Conservation (phyloP, 2,888 invertebrate genomes). For the Teleogryllus oceanicus region DNA sequence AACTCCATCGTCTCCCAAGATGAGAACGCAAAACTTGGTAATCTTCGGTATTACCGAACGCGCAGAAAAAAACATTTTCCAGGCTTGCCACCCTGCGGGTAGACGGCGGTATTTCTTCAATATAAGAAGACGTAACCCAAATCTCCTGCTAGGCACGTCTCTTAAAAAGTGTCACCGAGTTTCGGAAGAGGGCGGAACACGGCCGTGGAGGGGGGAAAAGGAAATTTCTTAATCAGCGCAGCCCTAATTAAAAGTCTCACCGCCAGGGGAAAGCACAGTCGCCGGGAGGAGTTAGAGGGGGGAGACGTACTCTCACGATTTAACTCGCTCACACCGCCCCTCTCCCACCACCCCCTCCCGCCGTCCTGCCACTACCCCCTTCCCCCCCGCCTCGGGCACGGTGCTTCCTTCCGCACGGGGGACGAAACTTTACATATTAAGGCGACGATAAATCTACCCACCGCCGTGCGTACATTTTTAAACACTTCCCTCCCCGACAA, state of each 20-base stretch:
- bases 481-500: conserved; percentile 7
- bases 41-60: too few species aligned
- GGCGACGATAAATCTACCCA: not conserved
- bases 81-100: too few species aligned
- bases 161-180: not conserved
- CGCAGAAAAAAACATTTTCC: too few species aligned
- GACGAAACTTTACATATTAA: conserved; percentile 18
- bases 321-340: not conserved
- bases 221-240: not conserved
- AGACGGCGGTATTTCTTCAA: too few species aligned
- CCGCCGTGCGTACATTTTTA: not conserved
- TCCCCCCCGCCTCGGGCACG: not conserved
- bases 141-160: too few species aligned
- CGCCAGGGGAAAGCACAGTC: not conserved
- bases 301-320: not conserved
- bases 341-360: not conserved
- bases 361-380: not conserved
- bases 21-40: too few species aligned
- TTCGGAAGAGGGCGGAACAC: not conserved
- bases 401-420: not conserved
- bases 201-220: not conserved
- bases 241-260: not conserved
- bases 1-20: too few species aligned
- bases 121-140: too few species aligned
- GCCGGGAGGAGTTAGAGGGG: not conserved